These are phyloP conservation scores for Siphlonurus alternatus DNA, from an alignment of 2,888 invertebrate genomes.

Conservation along the genomic window DNA sequence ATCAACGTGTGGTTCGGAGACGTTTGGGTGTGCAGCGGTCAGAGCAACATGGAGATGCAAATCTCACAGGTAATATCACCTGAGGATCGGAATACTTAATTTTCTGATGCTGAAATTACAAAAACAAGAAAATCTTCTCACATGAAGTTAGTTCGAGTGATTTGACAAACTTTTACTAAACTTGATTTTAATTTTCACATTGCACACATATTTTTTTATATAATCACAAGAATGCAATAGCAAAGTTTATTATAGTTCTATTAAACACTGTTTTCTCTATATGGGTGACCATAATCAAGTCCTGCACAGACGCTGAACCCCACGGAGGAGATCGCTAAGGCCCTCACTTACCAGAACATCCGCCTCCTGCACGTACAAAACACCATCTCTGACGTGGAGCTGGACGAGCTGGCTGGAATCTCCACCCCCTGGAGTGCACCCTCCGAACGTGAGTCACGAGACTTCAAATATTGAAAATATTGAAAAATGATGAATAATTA, in stretches of 20 bases:
- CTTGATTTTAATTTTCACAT: too few relatives aligned
- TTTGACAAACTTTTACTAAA: too few relatives aligned
- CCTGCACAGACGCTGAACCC: neutral
- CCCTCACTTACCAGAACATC: neutral
- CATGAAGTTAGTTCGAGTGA: too few relatives aligned
- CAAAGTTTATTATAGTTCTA: too few relatives aligned
- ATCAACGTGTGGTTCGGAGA: neutral
- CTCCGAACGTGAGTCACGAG: neutral
- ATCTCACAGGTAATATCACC: neutral
- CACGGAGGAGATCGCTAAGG: neutral
- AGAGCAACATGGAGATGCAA: constrained; percentile 2
- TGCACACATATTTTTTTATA: too few relatives aligned
- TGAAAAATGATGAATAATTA: too few relatives aligned
- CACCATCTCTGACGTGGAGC: neutral
- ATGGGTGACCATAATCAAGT: neutral
- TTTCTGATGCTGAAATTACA: too few relatives aligned
- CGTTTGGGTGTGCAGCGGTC: constrained; percentile 5
- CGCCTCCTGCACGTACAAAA: neutral
- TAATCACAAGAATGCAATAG: too few relatives aligned
- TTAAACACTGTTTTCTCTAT: too few relatives aligned
- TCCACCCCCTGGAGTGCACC: neutral
- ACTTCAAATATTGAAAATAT: too few relatives aligned
- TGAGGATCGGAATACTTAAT: too few relatives aligned
- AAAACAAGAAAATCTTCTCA: too few relatives aligned
- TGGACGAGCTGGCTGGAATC: neutral